Evolutionary conservation across 1,140 invertebrate species (phyloP).

Genomic region (Leptonema lineaticorne): DNA sequence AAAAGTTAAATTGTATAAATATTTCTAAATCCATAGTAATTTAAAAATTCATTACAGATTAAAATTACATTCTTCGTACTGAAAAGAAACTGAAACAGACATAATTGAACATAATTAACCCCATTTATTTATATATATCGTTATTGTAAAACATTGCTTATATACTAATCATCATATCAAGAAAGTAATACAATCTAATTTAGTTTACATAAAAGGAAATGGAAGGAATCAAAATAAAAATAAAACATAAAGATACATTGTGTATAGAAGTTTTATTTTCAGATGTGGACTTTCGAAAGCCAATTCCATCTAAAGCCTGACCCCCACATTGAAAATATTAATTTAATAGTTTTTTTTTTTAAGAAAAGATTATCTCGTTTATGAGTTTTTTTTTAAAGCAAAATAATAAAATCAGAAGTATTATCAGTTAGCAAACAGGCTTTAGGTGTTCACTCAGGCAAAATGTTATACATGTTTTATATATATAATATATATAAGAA

Average conservation of each 20-base stretch:
- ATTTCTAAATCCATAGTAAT: no score
- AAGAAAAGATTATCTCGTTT: neutral
- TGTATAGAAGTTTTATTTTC: slow-evolving; percentile 13
- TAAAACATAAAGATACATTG: neutral
- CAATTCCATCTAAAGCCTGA: slow-evolving; percentile 14
- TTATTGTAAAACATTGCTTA: neutral
- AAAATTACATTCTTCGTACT: neutral
- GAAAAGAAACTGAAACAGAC: neutral
- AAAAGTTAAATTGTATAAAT: no score
- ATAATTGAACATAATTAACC: no score
- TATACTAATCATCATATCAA: neutral
- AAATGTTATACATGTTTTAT: no score
- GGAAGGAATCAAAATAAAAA: neutral
- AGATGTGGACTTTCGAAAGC: slow-evolving; percentile 10
- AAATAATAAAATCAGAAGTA: slow-evolving; percentile 8
- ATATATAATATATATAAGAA: no score
- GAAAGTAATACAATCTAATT: neutral
- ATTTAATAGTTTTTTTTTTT: slow-evolving; percentile 10
- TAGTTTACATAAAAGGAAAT: neutral
- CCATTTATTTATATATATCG: neutral
- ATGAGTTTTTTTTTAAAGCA: neutral
- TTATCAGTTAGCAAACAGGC: slow-evolving; percentile 1
- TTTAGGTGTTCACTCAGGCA: slow-evolving; percentile 15
- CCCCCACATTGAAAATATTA: slow-evolving; percentile 5
- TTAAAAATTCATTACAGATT: no score